Conservation (phyloP, 2,888 invertebrate genomes). For the Abscondita cerata region DNA sequence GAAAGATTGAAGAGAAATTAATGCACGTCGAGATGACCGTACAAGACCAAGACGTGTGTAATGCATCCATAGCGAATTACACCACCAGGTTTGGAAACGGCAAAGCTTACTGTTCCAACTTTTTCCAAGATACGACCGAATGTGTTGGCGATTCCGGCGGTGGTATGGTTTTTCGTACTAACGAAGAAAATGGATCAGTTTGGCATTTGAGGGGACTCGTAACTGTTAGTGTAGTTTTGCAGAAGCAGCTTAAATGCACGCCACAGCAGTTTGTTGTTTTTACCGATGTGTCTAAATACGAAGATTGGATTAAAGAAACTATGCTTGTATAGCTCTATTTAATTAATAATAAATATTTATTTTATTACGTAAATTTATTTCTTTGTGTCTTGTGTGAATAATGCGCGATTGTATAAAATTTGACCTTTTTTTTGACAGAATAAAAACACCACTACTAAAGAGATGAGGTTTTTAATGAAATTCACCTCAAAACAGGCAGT, state of each 20-base stretch:
- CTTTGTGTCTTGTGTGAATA: too few species aligned
- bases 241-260: slow-evolving; percentile 66
- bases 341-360: too few species aligned
- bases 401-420: too few species aligned
- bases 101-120: slow-evolving; percentile 19
- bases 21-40: slow-evolving; percentile 45
- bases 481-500: background rate
- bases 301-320: slow-evolving; percentile 58
- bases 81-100: slow-evolving; percentile 63
- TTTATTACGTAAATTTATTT: too few species aligned
- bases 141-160: slow-evolving; percentile 28
- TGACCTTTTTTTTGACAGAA: too few species aligned
- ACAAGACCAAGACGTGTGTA: slow-evolving; percentile 65
- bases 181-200: slow-evolving; percentile 26
- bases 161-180: slow-evolving; percentile 33
- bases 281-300: slow-evolving; percentile 66
- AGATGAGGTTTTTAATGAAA: too few species aligned
- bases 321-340: slow-evolving; percentile 12
- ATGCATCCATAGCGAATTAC: slow-evolving; percentile 66
- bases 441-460: too few species aligned
- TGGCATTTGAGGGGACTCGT: slow-evolving; percentile 63
- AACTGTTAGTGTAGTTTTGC: slow-evolving; percentile 65
- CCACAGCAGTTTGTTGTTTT: slow-evolving; percentile 67
- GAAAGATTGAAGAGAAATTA: slow-evolving; percentile 17
- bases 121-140: slow-evolving; percentile 18